A percentile compares a stretch with the other conserved stretches of the same genome.
These are phyloP conservation scores for Sinopyrophorus schimmeli DNA, from an alignment of 2,888 invertebrate genomes.

Conservation along the genomic window DNA sequence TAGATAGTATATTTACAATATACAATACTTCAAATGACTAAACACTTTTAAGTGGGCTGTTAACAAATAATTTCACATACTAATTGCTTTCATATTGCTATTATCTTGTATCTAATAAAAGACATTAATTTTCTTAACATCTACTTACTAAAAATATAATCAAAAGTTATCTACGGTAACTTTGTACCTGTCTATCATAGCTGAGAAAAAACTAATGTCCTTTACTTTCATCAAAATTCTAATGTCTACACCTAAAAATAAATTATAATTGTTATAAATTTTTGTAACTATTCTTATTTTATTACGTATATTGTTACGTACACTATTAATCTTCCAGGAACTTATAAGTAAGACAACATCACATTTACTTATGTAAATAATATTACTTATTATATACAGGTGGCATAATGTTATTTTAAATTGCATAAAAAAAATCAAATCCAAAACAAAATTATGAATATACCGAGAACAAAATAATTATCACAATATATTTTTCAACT, in stretches of 20 bases:
- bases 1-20: constrained; percentile 11
- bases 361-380: constrained; percentile 27
- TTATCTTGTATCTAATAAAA: constrained; percentile 2
- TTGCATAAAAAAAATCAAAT: too few species aligned
- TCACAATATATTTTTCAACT: too few species aligned
- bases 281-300: constrained; percentile 16
- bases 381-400: constrained; percentile 14
- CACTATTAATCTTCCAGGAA: constrained; percentile 23
- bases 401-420: too few species aligned
- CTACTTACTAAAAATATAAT: background rate
- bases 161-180: constrained; percentile 1
- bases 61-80: constrained; percentile 2
- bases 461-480: too few species aligned
- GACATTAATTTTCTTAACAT: constrained; percentile 13
- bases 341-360: constrained; percentile 27
- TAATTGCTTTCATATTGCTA: constrained; percentile 4
- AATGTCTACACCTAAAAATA: too few species aligned
- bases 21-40: constrained; percentile 29
- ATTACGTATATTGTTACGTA: too few species aligned
- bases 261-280: constrained; percentile 5
- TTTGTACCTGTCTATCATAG: constrained; percentile 3
- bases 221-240: constrained; percentile 5
- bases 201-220: constrained; percentile 12
- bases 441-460: too few species aligned
- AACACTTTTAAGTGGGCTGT: constrained; percentile 4